Conservation (phyloP, 2,888 invertebrate species). For the Ophonus ardosiacus region DNA sequence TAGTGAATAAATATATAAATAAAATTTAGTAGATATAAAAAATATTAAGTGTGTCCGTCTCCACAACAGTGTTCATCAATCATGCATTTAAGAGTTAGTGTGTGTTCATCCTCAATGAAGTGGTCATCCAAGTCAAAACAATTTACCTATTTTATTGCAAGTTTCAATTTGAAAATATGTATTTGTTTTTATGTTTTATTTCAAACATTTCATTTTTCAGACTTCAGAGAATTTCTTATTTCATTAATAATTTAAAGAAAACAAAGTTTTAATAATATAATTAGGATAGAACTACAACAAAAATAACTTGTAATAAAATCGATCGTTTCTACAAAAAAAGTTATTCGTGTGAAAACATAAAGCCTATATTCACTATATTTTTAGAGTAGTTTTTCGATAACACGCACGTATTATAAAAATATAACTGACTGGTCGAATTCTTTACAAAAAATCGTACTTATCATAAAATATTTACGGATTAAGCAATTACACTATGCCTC, state of each 20-base stretch:
- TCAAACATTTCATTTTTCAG: too few relatives aligned
- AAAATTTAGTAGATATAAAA: too few relatives aligned
- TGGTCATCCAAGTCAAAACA: too few relatives aligned
- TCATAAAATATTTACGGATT: not conserved
- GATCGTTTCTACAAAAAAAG: not conserved
- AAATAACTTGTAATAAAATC: not conserved
- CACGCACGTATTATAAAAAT: not conserved
- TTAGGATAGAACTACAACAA: not conserved
- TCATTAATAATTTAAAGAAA: not conserved
- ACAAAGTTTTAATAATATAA: too few relatives aligned
- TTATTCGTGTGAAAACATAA: not conserved
- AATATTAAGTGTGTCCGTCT: too few relatives aligned
- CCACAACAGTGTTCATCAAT: too few relatives aligned
- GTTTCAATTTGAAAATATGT: not conserved
- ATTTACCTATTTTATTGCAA: not conserved
- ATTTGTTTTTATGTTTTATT: too few relatives aligned
- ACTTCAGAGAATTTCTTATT: not conserved
- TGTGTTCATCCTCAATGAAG: too few relatives aligned
- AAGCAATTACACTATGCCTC: not conserved
- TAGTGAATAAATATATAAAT: too few relatives aligned
- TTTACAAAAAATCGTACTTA: conserved; percentile 4
- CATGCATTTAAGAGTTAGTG: too few relatives aligned
- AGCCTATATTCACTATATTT: not conserved
- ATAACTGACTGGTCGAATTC: conserved; percentile 8
- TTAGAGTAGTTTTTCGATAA: not conserved